These are phyloP conservation scores for Phortica okadai DNA, from an alignment of 2,888 invertebrate genomes.

Conservation along the genomic window DNA sequence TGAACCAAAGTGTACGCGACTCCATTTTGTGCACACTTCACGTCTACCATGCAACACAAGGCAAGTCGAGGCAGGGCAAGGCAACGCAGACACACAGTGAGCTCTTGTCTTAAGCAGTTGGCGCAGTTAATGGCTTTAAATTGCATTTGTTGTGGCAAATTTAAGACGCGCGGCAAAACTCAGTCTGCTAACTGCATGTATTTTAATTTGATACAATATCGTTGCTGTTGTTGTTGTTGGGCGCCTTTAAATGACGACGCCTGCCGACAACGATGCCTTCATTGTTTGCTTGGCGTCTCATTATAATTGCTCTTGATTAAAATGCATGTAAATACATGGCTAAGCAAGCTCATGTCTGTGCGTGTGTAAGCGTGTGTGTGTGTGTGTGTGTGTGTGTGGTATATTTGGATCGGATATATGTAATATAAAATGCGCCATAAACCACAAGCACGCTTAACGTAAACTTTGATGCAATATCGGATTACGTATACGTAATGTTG, in stretches of 20 bases:
- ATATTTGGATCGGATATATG: background rate
- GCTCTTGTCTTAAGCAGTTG: background rate
- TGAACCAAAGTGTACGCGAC: too few relatives aligned
- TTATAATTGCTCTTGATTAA: constrained; percentile 22
- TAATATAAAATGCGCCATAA: background rate
- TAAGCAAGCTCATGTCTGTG: constrained; percentile 15
- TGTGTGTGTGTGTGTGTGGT: background rate
- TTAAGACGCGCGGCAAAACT: background rate
- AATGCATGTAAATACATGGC: constrained; percentile 2
- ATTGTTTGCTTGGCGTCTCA: background rate
- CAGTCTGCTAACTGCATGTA: background rate
- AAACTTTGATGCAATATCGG: constrained; percentile 53
- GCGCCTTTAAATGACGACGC: background rate
- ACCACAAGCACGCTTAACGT: too few relatives aligned
- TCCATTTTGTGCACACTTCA: too few relatives aligned
- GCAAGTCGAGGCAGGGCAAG: too few relatives aligned
- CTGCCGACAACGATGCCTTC: background rate
- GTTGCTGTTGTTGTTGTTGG: background rate
- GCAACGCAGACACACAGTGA: background rate
- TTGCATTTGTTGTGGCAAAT: constrained; percentile 12
- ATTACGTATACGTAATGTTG: constrained; percentile 63
- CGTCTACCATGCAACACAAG: too few relatives aligned
- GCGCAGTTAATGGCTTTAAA: constrained; percentile 1
- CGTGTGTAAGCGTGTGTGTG: background rate
- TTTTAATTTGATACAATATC: background rate